These are phyloP conservation scores for Dicaeum eximium DNA, from an alignment of 2,113 vertebrate genomes.

Conservation along the genomic window DNA sequence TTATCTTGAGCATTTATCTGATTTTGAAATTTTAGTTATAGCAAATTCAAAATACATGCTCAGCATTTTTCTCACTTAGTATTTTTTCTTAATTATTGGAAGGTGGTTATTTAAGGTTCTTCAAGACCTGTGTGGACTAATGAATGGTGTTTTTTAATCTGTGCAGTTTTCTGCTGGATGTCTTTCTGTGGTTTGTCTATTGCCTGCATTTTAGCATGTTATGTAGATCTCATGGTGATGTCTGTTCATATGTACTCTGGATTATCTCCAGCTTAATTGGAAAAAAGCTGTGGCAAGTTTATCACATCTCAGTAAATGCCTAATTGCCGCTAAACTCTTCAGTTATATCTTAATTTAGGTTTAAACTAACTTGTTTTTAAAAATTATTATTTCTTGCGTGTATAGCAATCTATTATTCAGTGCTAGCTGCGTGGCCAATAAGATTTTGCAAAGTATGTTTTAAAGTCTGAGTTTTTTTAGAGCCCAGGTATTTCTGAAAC, in stretches of 20 bases:
- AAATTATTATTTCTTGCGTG: neutral
- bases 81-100: neutral
- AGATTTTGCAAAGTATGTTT: slow-evolving; percentile 49
- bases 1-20: neutral
- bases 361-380: neutral
- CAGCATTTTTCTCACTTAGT: neutral
- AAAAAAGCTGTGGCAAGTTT: slow-evolving; percentile 15
- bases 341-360: neutral
- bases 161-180: neutral
- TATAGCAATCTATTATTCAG: neutral
- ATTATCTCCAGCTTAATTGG: neutral
- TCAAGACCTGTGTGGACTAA: neutral
- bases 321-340: slow-evolving; percentile 20
- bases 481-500: slow-evolving; percentile 70
- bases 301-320: slow-evolving; percentile 12
- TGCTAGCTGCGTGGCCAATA: neutral
- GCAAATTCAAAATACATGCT: neutral
- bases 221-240: neutral
- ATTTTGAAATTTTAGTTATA: neutral
- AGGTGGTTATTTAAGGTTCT: neutral
- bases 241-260: neutral
- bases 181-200: neutral
- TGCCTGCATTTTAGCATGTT: neutral
- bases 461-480: slow-evolving; percentile 71
- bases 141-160: neutral